Evolutionary conservation across 2,797 vertebrate species (phyloP), one percentile per base, ranked within the genome.

Genomic region (Megalops cyprinoides): DNA sequence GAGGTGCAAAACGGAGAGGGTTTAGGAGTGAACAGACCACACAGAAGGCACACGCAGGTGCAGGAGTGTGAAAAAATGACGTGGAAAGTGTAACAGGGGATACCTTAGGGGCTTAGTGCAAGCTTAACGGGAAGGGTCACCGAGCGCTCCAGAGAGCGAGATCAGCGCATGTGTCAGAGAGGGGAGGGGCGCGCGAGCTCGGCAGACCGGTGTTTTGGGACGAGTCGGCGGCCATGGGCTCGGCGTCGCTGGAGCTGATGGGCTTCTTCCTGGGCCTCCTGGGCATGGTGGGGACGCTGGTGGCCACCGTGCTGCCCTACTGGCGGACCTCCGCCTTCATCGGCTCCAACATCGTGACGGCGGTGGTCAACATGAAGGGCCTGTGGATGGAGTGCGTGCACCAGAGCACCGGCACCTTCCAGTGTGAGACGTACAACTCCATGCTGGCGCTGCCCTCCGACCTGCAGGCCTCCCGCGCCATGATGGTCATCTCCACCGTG

Each of bases 351-450:
- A 98, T 99, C 0, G 95, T 99, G 76, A 99, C 98, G 0, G 96
- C 97, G 0, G 93, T 97, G 42, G 93, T 88, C 82, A 98, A 94
- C 92, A 95, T 95, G 93, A 94, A 96, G 84, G 98, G 98, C 53
- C 94, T 99, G 74, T 99, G 98, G 98, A 99, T 99, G 97, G 97
- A 97, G 81, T 99, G 98, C 0, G 97, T 98, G 34, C 93, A 94
- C 0, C 95, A 97, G 87, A 99, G 98, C 95, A 99, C 97, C 0
- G 98, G 98, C 7, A 94, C 96, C 90, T 97, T 98, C 74, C 97
- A 99, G 83, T 99, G 98, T 0, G 97, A 99, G 84, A 96, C 97
- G 90, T 99, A 97, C 93, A 98, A 94, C 93, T 98, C 97, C 4
- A 93, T 99, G 87, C 93, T 99, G 78, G 96, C 95, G 28, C 91